Conservation (phyloP, 2,888 invertebrate genomes). For the Xylocampa areola region DNA sequence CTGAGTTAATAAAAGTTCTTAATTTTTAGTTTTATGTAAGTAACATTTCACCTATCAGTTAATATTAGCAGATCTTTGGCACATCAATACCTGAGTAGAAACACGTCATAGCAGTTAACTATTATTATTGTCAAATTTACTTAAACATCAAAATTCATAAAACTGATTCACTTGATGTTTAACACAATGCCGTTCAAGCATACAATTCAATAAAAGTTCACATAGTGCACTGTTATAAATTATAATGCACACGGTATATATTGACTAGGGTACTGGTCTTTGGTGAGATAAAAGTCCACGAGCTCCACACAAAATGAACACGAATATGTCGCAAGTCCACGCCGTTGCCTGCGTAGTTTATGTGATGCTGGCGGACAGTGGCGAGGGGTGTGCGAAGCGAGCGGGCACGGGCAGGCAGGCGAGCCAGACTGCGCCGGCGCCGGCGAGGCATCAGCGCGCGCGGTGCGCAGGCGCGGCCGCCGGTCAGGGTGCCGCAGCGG, state of each 20-base stretch:
- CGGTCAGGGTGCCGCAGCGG: slow-evolving; percentile 88
- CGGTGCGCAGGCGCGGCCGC: slow-evolving; percentile 78
- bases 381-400: slow-evolving; percentile 67
- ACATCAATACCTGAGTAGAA: slow-evolving; percentile 51
- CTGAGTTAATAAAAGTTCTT: slow-evolving; percentile 38
- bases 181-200: slow-evolving; percentile 46
- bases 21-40: slow-evolving; percentile 29
- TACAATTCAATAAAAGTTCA: slow-evolving; percentile 31
- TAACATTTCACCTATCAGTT: slow-evolving; percentile 21
- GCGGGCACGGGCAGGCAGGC: slow-evolving; percentile 80
- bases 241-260: slow-evolving; percentile 40
- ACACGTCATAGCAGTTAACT: slow-evolving; percentile 43
- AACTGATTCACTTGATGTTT: slow-evolving; percentile 41
- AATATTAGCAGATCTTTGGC: slow-evolving; percentile 62
- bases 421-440: slow-evolving; percentile 80
- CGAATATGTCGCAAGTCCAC: slow-evolving; percentile 19
- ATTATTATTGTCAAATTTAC: slow-evolving; percentile 68
- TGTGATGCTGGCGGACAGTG: slow-evolving; percentile 69
- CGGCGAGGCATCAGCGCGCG: slow-evolving; percentile 82
- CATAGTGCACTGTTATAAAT: slow-evolving; percentile 27
- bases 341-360: slow-evolving; percentile 27
- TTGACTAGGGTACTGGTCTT: slow-evolving; percentile 61
- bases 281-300: slow-evolving; percentile 47
- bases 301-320: slow-evolving; percentile 33
- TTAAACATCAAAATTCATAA: slow-evolving; percentile 52